phyloP scores from a whole-genome alignment of 2,113 vertebrate genomes.

The Brachionichthys hirsutus region DNA sequence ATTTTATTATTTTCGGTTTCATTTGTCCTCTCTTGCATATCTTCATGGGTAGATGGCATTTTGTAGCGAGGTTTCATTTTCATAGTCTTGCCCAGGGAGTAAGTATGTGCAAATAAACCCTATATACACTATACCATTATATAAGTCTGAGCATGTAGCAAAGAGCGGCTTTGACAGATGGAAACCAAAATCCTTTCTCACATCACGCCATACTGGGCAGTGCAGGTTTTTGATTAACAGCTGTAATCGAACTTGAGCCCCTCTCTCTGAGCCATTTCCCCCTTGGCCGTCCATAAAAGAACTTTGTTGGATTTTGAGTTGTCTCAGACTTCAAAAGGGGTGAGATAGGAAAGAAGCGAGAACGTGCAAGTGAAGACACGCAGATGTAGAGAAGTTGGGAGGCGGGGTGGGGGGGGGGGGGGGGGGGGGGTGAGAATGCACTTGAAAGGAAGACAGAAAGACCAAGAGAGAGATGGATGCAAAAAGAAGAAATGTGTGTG shows the following conservation, averaged over 20 bases:
- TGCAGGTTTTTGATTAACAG: conserved; percentile 71
- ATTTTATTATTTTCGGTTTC: conserved; percentile 43
- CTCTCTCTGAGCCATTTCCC: conserved; percentile 68
- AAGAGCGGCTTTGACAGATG: conserved; percentile 54
- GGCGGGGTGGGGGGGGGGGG: conserved; percentile 9
- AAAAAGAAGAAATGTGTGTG: conserved; percentile 38
- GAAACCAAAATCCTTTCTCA: conserved; percentile 67
- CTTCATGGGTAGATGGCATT: conserved; percentile 11
- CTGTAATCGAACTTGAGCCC: conserved; percentile 69
- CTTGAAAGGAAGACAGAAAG: conserved; percentile 62
- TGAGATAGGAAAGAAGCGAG: conserved; percentile 59
- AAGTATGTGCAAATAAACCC: conserved; percentile 13
- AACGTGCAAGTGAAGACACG: conserved; percentile 61
- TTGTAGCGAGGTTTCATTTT: conserved; percentile 26
- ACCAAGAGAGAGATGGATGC: conserved; percentile 44
- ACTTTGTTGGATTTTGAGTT: conserved; percentile 60
- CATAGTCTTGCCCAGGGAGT: conserved; percentile 22
- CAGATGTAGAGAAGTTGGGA: conserved; percentile 36
- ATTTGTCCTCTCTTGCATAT: conserved; percentile 51
- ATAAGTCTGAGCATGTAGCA: conserved; percentile 37
- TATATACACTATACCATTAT: conserved; percentile 49
- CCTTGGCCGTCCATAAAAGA: conserved; percentile 63
- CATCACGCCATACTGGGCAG: conserved; percentile 57
- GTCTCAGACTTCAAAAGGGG: conserved; percentile 71
- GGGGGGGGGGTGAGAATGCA: conserved; percentile 40